Evolutionary conservation across 1,140 invertebrate genomes (phyloP).

Genomic region (Drosophila carrolli): DNA sequence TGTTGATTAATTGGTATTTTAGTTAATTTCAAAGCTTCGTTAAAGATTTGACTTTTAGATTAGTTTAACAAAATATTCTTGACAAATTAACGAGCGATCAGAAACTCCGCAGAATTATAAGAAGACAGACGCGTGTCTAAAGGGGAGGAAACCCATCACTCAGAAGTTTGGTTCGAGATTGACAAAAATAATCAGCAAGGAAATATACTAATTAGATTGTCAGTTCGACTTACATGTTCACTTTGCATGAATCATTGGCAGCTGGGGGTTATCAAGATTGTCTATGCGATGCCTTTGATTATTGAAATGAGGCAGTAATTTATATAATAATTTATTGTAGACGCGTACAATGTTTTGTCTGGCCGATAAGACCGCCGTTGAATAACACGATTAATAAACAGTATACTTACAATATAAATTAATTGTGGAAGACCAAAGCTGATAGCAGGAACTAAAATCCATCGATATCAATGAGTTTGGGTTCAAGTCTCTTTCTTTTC

Average conservation of each 20-base stretch:
- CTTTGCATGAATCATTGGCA: conserved; percentile 33
- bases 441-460: conserved; percentile 18
- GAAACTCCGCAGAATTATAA: conserved; percentile 1
- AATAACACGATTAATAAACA: conserved; percentile 58
- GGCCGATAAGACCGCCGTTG: conserved; percentile 65
- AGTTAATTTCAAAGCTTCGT: conserved; percentile 10
- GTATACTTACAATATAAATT: conserved; percentile 52
- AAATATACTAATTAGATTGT: conserved; percentile 33
- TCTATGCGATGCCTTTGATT: conserved; percentile 38
- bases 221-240: conserved; percentile 15
- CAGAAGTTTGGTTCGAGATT: conserved; percentile 12
- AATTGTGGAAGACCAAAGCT: conserved; percentile 20
- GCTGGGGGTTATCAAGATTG: conserved; percentile 57
- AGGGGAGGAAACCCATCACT: conserved; percentile 19
- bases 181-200: conserved; percentile 5
- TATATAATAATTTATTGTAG: conserved; percentile 51
- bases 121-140: conserved; percentile 16
- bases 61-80: conserved; percentile 18
- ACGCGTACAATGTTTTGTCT: conserved; percentile 46
- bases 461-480: conserved; percentile 23
- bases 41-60: conserved; percentile 1
- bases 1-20: conserved; percentile 22
- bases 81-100: conserved; percentile 26
- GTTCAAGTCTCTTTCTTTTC: conserved; percentile 4
- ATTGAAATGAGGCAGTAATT: conserved; percentile 61